These are phyloP conservation scores for Crossocerus cetratus DNA, from an alignment of 2,888 invertebrate species.

Conservation along the genomic window DNA sequence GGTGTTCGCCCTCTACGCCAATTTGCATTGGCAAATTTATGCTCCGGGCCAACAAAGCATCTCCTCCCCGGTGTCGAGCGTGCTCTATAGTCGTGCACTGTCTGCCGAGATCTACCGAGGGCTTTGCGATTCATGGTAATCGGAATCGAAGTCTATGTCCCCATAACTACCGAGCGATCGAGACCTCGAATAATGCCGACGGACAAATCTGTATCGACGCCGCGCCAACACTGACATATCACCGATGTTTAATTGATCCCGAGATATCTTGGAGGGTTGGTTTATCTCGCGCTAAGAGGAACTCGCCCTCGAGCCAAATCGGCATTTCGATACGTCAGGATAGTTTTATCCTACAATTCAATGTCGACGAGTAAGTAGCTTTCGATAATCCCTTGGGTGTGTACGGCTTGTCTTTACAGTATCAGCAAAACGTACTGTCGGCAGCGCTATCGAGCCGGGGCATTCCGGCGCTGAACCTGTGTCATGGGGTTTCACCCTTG, in stretches of 20 bases:
- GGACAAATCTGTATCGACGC: background rate
- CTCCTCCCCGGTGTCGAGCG: background rate
- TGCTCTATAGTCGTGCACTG: conserved; percentile 5
- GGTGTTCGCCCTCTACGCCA: conserved; percentile 20
- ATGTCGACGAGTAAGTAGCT: no score
- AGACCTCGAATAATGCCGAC: background rate
- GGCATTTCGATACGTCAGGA: no score
- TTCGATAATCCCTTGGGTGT: no score
- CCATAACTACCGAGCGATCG: background rate
- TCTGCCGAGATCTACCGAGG: background rate
- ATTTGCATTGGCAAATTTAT: conserved; percentile 43
- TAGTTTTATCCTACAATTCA: no score
- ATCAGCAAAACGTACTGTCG: no score
- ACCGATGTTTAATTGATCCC: background rate
- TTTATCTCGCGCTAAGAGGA: background rate
- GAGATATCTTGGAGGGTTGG: background rate
- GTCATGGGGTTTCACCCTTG: conserved; percentile 33
- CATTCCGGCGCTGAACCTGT: background rate
- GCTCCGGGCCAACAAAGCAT: conserved; percentile 25
- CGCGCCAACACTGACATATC: background rate
- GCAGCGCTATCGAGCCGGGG: no score
- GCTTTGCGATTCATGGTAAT: background rate
- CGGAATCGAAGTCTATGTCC: no score
- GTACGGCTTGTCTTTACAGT: no score
- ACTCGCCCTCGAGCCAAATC: no score